A percentile compares a stretch with the other conserved stretches of the same genome.
phyloP scores from a whole-genome alignment of 2,113 vertebrate genomes.

The Benitochromis conjunctus region DNA sequence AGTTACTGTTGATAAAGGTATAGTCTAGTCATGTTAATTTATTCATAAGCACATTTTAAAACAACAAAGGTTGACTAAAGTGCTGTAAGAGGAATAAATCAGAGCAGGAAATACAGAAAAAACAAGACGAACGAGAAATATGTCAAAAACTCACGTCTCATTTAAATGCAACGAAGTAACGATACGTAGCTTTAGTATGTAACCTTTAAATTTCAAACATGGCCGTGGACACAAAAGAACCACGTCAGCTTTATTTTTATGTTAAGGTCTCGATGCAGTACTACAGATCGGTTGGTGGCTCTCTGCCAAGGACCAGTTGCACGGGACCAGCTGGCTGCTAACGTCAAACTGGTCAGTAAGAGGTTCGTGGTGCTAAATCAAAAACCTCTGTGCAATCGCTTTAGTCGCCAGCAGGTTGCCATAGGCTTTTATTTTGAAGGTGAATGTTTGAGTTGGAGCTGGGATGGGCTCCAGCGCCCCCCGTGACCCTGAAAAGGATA shows the following conservation, averaged over 20 bases:
- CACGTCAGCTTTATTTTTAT: rapidly evolving
- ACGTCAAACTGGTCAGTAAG: not conserved
- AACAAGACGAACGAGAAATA: not conserved
- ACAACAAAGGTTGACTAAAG: not conserved
- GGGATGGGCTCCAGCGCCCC: too few species aligned
- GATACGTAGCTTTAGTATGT: not conserved
- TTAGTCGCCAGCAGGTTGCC: not conserved
- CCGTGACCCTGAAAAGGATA: too few species aligned
- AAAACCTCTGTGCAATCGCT: not conserved
- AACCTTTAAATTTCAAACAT: not conserved
- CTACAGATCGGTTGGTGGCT: not conserved
- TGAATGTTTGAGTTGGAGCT: rapidly evolving
- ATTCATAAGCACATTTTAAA: not conserved
- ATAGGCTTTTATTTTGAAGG: rapidly evolving
- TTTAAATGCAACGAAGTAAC: not conserved
- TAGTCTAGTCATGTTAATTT: rapidly evolving
- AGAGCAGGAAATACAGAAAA: not conserved
- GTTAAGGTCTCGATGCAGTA: rapidly evolving
- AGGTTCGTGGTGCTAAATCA: not conserved
- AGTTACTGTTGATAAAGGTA: not conserved
- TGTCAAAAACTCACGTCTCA: too few species aligned
- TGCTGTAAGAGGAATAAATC: not conserved
- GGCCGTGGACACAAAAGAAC: not conserved
- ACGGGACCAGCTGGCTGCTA: not conserved
- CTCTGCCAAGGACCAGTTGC: too few species aligned